Conservation (phyloP, 1,140 invertebrate genomes). For the Eupristina koningsbergeri region DNA sequence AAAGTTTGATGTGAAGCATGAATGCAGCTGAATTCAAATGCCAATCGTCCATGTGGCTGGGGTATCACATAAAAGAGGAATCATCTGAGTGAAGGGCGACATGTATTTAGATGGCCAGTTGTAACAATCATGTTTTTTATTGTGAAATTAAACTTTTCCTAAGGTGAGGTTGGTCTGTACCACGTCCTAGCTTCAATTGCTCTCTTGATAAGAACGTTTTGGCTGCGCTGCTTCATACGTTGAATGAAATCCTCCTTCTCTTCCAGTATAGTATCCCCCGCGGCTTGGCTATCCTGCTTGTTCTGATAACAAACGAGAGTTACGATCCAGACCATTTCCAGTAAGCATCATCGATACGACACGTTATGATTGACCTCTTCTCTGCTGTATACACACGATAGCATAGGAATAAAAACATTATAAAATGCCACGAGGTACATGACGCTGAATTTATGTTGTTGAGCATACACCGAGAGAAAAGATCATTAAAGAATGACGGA, state of each 20-base stretch:
- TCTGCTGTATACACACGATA: constrained; percentile 49
- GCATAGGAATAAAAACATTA: constrained; percentile 26
- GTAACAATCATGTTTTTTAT: neutral
- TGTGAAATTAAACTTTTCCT: neutral
- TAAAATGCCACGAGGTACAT: constrained; percentile 17
- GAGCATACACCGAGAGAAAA: constrained; percentile 50
- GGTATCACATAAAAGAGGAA: constrained; percentile 30
- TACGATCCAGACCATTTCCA: constrained; percentile 52
- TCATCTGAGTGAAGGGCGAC: neutral
- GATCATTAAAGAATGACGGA: constrained; percentile 41
- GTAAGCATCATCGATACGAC: constrained; percentile 51
- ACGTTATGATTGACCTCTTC: constrained; percentile 52
- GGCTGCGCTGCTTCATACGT: constrained; percentile 69
- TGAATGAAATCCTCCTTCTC: constrained; percentile 68
- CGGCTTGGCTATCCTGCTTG: constrained; percentile 54
- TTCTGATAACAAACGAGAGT: constrained; percentile 69
- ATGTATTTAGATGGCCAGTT: neutral
- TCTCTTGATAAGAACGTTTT: constrained; percentile 67
- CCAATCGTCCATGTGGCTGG: constrained; percentile 8
- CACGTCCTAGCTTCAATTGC: constrained; percentile 67
- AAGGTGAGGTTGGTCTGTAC: constrained; percentile 56
- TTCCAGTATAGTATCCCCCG: constrained; percentile 60
- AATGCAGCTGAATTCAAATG: neutral
- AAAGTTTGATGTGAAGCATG: no score
- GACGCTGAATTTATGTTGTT: constrained; percentile 23